Conservation (phyloP, 2,113 vertebrate species). For the Cranoglanis bouderius region DNA sequence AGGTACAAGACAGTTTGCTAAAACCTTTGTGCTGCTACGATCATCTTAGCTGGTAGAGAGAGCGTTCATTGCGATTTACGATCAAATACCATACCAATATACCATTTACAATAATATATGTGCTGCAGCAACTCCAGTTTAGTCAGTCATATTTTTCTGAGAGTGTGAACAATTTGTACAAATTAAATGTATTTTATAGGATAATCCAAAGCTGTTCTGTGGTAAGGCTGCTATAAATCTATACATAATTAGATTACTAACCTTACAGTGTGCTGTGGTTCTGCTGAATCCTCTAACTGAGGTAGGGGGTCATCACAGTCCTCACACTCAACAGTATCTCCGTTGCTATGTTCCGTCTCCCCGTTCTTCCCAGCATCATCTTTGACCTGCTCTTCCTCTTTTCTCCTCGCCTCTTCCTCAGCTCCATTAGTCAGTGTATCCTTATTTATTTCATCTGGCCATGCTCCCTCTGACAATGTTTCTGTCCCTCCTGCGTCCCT, state of each 20-base stretch:
- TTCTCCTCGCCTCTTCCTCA: constrained; percentile 5
- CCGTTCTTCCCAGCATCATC: constrained; percentile 2
- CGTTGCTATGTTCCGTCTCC: constrained; percentile 20
- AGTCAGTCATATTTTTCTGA: not conserved
- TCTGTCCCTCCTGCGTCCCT: not conserved
- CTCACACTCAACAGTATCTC: constrained; percentile 16
- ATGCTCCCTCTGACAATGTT: not conserved
- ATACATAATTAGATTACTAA: constrained; percentile 39
- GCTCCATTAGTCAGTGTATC: constrained; percentile 22
- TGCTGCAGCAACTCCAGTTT: not conserved
- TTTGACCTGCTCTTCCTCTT: constrained; percentile 25
- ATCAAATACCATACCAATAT: too few species aligned
- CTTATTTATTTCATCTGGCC: not conserved
- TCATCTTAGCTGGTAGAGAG: not conserved
- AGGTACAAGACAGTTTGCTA: not conserved
- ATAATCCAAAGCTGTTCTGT: constrained; percentile 2
- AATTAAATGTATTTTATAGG: not conserved
- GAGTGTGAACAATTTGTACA: not conserved
- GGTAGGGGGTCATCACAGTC: constrained; percentile 4
- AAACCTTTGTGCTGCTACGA: not conserved
- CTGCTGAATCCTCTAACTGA: constrained; percentile 7
- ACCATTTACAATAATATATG: not conserved
- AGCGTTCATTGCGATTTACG: too few species aligned
- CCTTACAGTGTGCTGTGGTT: constrained; percentile 38
- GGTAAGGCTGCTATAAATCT: constrained; percentile 5